Evolutionary conservation across 1,140 invertebrate species (phyloP).

Genomic region (Cydia pomonella): DNA sequence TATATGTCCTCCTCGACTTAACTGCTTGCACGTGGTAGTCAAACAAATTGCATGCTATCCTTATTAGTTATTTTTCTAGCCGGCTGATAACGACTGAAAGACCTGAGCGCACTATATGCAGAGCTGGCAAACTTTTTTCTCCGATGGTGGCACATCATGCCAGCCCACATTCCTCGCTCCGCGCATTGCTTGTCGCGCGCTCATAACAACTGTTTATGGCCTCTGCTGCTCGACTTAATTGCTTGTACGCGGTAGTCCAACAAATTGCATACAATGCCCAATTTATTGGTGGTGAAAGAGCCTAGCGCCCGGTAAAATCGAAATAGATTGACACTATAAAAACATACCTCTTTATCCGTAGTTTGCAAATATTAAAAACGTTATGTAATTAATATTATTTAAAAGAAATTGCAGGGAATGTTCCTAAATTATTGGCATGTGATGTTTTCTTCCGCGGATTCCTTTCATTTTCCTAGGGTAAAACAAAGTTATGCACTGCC

Average conservation of each 20-base stretch:
- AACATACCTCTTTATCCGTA: too few species aligned
- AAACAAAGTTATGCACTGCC: too few species aligned
- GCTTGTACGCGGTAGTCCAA: neutral
- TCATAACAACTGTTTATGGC: slow-evolving; percentile 37
- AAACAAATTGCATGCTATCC: neutral
- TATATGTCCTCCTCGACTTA: neutral
- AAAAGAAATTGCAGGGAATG: too few species aligned
- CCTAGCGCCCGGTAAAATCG: too few species aligned
- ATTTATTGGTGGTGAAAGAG: neutral
- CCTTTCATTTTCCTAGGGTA: too few species aligned
- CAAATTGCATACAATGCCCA: neutral
- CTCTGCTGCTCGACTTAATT: neutral
- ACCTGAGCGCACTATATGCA: neutral
- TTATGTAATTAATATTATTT: too few species aligned
- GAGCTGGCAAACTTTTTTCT: neutral
- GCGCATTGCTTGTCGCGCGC: slow-evolving; percentile 57
- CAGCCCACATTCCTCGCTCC: slow-evolving; percentile 59
- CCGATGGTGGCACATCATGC: slow-evolving; percentile 54
- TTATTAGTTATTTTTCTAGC: neutral
- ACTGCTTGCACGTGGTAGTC: neutral
- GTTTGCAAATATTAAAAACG: too few species aligned
- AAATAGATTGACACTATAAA: too few species aligned
- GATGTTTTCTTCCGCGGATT: too few species aligned
- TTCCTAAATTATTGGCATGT: too few species aligned
- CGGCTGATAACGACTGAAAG: neutral